A percentile compares a stretch with the other conserved stretches of the same genome.
phyloP scores from a whole-genome alignment of 2,888 invertebrate genomes.

The Rapana venosa region DNA sequence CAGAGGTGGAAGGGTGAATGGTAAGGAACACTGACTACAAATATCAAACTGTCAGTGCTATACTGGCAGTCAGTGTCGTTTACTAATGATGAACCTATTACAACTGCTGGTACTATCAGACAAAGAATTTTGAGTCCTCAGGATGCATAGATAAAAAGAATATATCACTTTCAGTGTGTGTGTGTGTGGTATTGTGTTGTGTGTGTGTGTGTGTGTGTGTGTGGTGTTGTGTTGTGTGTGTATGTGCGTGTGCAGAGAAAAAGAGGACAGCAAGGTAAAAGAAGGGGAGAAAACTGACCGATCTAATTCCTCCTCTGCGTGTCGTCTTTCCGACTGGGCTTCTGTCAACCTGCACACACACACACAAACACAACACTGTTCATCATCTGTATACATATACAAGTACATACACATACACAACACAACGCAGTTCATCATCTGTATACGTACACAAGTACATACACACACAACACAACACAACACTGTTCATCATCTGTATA shows the following conservation, averaged over 20 bases:
- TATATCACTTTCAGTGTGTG: too few species aligned
- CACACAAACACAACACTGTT: neutral
- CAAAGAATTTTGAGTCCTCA: too few species aligned
- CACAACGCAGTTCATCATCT: too few species aligned
- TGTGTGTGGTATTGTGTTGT: neutral
- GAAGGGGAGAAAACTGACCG: slow-evolving; percentile 32
- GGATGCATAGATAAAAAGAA: too few species aligned
- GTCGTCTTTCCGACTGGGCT: slow-evolving; percentile 31
- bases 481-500: too few species aligned
- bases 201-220: neutral
- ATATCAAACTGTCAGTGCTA: too few species aligned
- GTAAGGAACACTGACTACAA: too few species aligned
- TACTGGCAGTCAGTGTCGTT: too few species aligned
- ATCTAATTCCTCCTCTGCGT: slow-evolving; percentile 37
- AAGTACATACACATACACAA: neutral
- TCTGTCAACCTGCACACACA: slow-evolving; percentile 32
- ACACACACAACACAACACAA: neutral
- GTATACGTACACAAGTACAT: too few species aligned
- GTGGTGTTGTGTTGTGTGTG: neutral
- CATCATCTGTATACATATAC: neutral
- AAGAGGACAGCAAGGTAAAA: neutral
- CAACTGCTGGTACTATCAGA: too few species aligned
- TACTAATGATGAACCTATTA: too few species aligned
- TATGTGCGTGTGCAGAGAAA: neutral
- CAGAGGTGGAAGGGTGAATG: too few species aligned